Percentiles rank a stretch among this genome's conserved stretches.
Conservation (phyloP, 2,888 invertebrate species). For the Cheilosia variabilis region DNA sequence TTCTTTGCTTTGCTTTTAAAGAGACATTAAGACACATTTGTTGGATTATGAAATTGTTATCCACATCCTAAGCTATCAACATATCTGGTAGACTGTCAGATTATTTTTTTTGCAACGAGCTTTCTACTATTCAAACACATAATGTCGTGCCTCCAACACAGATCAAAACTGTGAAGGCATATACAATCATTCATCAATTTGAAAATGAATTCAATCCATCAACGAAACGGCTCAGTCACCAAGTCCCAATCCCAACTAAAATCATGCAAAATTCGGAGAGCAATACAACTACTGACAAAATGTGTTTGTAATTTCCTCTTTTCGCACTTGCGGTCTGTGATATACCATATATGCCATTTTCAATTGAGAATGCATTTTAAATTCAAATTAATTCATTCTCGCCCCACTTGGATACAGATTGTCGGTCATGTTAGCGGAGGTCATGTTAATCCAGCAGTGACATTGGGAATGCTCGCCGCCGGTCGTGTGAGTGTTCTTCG, state of each 20-base stretch:
- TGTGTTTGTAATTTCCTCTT: slow-evolving; percentile 15
- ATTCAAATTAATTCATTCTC: slow-evolving; percentile 72
- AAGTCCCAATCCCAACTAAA: neutral
- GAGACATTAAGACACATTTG: no score
- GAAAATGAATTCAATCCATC: neutral
- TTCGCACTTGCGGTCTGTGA: slow-evolving; percentile 27
- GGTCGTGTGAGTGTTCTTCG: slow-evolving; percentile 91
- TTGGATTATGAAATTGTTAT: no score
- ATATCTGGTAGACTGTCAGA: no score
- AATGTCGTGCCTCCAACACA: no score
- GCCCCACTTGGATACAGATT: slow-evolving; percentile 85
- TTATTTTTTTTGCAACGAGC: no score
- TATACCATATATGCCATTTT: slow-evolving; percentile 12
- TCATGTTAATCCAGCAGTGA: slow-evolving; percentile 97
- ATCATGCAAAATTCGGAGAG: slow-evolving; percentile 9
- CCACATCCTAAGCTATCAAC: no score
- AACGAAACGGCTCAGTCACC: neutral
- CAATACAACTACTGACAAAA: neutral
- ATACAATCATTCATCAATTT: no score
- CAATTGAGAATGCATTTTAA: slow-evolving; percentile 70
- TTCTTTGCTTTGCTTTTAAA: no score
- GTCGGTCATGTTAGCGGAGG: slow-evolving; percentile 95
- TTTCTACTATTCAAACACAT: no score
- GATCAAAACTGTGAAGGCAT: no score
- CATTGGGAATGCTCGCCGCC: slow-evolving; percentile 90